Base-by-base conservation (phyloP, 2,797 vertebrate species). In the Amblyraja radiata region DNA sequence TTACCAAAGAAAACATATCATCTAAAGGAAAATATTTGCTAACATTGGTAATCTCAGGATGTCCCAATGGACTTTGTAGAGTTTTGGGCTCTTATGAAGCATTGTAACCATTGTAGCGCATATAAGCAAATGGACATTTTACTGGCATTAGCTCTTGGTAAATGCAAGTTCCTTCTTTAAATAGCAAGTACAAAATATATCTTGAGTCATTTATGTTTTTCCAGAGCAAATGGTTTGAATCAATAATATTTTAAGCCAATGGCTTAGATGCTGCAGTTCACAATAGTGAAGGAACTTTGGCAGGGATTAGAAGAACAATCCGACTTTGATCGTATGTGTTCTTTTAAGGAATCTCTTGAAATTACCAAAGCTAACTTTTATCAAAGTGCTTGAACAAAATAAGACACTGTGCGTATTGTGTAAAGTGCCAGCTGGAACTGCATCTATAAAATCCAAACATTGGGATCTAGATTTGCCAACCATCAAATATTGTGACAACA, bases 161-260 rank as follows among this genome's bases (percentile, higher is more conserved):
- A 36, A 68, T 36, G 28, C 16, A 8, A 63, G 61, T 23, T 88
- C 1, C 16, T 86, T 86, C 61, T 88, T 65, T 36, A 88, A 88
- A n/a, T 88, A 28, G 39, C n/a, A 74, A 92, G 71, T 76, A 23
- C 11, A 92, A 54, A 74, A 58, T 76, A 54, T 92, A 92, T 92
- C 23, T 76, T 58, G 36, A 74, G 39, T 54, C 23, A n/a, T 95
- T 96, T 95, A 95, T 95, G 94, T 95, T 96, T 96, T 95, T 94
- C 54, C 95, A 95, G 94, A 95, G 94, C 94, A 93, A 94, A 93
- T 93, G 94, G 94, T 95, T 95, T 95, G 94, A 95, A 95, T 94
- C 95, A 94, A 94, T 94, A 95, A 93, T 93, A 94, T 94, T 95
- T 95, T 95, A 95, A 95, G 93, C 94, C 94, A 95, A 95, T 94